Evolutionary conservation across 2,797 vertebrate genomes (phyloP).

Genomic region (Pangasius mekongensis): DNA sequence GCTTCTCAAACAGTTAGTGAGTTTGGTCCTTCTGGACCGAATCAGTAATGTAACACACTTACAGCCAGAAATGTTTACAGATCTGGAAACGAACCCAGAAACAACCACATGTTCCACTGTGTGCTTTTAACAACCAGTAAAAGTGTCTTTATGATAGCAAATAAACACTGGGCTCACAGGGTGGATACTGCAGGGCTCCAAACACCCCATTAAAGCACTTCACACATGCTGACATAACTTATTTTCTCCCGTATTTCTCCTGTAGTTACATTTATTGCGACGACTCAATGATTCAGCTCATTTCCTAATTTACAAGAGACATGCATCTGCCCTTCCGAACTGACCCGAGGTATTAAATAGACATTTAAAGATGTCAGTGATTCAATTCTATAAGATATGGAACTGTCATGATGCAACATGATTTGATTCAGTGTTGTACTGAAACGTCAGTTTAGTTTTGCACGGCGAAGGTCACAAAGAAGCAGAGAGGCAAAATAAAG

Average conservation of each 20-base stretch:
- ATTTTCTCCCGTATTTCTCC: background rate
- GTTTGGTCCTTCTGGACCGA: background rate
- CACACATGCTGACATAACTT: slow-evolving; percentile 14
- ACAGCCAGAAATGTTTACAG: slow-evolving; percentile 27
- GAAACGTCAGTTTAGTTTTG: background rate
- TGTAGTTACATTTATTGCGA: background rate
- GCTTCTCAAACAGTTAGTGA: background rate
- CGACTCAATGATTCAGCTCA: background rate
- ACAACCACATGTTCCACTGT: slow-evolving; percentile 5
- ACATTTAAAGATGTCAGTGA: background rate
- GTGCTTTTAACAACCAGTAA: slow-evolving; percentile 34
- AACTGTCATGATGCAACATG: background rate
- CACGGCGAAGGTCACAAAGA: background rate
- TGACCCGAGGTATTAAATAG: background rate
- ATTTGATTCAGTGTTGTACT: background rate
- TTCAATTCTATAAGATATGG: background rate
- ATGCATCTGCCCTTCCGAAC: background rate
- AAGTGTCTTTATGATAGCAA: slow-evolving; percentile 9
- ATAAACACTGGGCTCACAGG: slow-evolving; percentile 19
- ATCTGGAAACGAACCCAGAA: slow-evolving; percentile 17
- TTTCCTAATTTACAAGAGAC: background rate
- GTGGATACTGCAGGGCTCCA: background rate
- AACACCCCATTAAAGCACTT: slow-evolving; percentile 1
- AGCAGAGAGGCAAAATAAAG: background rate
- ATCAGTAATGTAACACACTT: background rate